Evolutionary conservation across 2,888 invertebrate genomes (phyloP).

Genomic region (Megalurothrips usitatus): DNA sequence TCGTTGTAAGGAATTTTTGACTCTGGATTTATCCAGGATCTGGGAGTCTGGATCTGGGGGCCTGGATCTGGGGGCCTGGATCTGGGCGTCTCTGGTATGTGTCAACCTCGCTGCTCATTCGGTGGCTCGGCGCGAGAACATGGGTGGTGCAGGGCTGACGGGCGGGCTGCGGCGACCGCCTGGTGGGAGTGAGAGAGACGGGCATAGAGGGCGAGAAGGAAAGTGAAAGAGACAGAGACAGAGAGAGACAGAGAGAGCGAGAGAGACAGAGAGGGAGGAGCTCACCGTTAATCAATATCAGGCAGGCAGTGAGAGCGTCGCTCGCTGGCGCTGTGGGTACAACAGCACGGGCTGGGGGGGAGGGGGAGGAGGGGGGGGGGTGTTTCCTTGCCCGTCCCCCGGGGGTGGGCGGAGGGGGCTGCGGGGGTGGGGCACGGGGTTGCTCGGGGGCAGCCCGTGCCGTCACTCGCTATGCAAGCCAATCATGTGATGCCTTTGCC

Average conservation of each 20-base stretch:
- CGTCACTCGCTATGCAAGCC: neutral
- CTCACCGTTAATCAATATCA: slow-evolving; percentile 11
- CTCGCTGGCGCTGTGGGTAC: neutral
- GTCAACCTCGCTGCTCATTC: too few species aligned
- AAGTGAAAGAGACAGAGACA: neutral
- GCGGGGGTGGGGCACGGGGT: too few species aligned
- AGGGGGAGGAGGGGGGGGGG: neutral
- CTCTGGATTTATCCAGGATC: too few species aligned
- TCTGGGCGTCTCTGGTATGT: too few species aligned
- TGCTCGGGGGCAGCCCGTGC: too few species aligned
- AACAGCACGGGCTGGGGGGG: neutral
- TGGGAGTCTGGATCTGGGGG: too few species aligned
- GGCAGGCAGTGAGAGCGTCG: neutral
- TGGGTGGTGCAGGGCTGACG: too few species aligned
- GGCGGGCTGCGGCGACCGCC: too few species aligned
- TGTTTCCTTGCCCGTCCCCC: neutral
- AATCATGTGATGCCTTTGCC: neutral
- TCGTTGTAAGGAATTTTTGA: too few species aligned
- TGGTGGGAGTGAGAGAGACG: neutral
- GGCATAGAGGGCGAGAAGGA: neutral
- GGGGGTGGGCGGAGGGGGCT: neutral
- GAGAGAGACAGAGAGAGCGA: neutral
- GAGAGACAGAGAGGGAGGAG: neutral
- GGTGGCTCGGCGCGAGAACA: too few species aligned
- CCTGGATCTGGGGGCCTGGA: too few species aligned